A percentile compares a stretch with the other conserved stretches of the same genome.
These are phyloP conservation scores for Xylota segnis DNA, from an alignment of 2,888 invertebrate species.

Conservation along the genomic window DNA sequence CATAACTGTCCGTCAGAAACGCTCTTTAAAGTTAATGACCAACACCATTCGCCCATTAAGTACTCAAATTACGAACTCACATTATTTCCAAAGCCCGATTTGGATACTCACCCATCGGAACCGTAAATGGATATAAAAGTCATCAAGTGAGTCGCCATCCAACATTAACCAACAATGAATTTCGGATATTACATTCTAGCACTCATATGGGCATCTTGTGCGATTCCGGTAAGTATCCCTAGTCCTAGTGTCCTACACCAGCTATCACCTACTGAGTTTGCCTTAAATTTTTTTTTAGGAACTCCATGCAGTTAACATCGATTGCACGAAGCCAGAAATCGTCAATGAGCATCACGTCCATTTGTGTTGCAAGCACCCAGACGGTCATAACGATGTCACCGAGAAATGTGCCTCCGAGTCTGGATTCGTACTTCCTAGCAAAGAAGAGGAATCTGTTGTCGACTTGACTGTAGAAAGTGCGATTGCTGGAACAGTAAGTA, in stretches of 20 bases:
- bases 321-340: constrained; percentile 78
- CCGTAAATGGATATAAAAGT: constrained; percentile 21
- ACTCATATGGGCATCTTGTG: constrained; percentile 1
- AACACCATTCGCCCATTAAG: neutral
- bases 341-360: constrained; percentile 80
- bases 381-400: constrained; percentile 79
- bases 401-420: constrained; percentile 78
- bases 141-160: neutral
- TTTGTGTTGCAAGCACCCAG: constrained; percentile 80
- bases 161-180: constrained; percentile 4
- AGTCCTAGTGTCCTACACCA: neutral
- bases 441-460: constrained; percentile 79
- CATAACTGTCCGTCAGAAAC: neutral
- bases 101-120: neutral
- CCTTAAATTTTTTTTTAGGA: neutral
- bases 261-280: neutral
- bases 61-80: neutral
- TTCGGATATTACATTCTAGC: neutral
- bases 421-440: constrained; percentile 77
- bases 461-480: constrained; percentile 79
- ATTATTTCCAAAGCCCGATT: neutral
- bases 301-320: constrained; percentile 70
- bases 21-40: constrained; percentile 1
- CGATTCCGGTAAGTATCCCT: constrained; percentile 23
- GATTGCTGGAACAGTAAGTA: constrained; percentile 76